Evolutionary conservation across 2,113 vertebrate genomes (phyloP).

Genomic region (Desmodus rotundus): DNA sequence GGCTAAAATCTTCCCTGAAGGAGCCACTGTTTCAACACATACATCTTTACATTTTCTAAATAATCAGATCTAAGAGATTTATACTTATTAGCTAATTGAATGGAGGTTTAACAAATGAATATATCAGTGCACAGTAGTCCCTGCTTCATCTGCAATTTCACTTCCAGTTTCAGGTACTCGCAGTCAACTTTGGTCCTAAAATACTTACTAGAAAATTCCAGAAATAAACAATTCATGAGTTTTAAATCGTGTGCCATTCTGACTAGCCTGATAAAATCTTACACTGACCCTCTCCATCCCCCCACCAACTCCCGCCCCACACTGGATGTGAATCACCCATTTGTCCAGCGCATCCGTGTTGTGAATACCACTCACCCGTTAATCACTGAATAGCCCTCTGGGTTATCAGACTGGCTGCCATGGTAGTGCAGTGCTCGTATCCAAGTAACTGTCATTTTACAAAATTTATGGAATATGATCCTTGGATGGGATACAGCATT

Average conservation of each 20-base stretch:
- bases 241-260: background rate
- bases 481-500: background rate
- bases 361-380: background rate
- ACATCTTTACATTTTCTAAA: constrained; percentile 12
- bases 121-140: background rate
- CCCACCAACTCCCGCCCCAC: too few relatives aligned
- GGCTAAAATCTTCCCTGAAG: background rate
- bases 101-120: background rate
- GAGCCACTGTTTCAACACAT: background rate
- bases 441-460: background rate
- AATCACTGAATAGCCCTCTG: background rate
- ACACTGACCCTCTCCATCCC: background rate
- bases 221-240: background rate
- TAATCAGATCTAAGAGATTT: constrained; percentile 14
- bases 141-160: background rate
- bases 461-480: background rate
- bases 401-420: background rate
- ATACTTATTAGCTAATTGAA: constrained; percentile 2
- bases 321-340: background rate
- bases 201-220: background rate
- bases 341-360: background rate
- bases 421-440: background rate
- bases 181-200: background rate
- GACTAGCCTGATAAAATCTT: background rate
- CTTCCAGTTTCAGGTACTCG: background rate